A percentile compares a stretch with the other conserved stretches of the same genome.
Evolutionary conservation across 2,888 invertebrate genomes (phyloP).

Genomic region (Lottia gigantea): DNA sequence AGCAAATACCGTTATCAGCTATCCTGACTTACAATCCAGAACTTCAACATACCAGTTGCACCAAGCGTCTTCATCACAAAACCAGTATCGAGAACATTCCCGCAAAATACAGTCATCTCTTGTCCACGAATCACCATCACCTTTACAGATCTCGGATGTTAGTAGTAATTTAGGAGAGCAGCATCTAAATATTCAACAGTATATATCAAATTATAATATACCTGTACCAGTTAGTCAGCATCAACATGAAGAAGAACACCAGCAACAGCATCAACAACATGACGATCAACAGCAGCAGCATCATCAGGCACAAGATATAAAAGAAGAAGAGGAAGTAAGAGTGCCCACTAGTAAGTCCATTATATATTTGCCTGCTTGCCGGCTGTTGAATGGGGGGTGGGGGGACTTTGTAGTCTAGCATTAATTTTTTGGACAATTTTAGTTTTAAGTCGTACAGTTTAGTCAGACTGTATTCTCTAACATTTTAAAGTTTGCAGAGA

Average conservation of each 20-base stretch:
- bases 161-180: background rate
- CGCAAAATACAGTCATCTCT: background rate
- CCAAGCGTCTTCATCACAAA: background rate
- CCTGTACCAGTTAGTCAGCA: background rate
- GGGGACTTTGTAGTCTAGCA: too few species aligned
- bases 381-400: too few species aligned
- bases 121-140: background rate
- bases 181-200: background rate
- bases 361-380: too few species aligned
- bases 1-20: background rate
- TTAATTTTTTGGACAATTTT: too few species aligned
- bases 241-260: background rate
- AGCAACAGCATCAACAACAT: background rate
- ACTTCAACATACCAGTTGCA: background rate
- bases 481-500: too few species aligned
- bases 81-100: background rate
- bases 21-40: conserved; percentile 3
- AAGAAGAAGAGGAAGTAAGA: background rate
- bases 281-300: background rate
- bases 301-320: background rate
- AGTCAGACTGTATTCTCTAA: too few species aligned
- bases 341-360: background rate
- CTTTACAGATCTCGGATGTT: background rate
- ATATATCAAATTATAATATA: background rate
- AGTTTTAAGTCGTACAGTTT: too few species aligned